Evolutionary conservation across 2,888 invertebrate genomes (phyloP).

Genomic region (Rhorus exstirpatorius): DNA sequence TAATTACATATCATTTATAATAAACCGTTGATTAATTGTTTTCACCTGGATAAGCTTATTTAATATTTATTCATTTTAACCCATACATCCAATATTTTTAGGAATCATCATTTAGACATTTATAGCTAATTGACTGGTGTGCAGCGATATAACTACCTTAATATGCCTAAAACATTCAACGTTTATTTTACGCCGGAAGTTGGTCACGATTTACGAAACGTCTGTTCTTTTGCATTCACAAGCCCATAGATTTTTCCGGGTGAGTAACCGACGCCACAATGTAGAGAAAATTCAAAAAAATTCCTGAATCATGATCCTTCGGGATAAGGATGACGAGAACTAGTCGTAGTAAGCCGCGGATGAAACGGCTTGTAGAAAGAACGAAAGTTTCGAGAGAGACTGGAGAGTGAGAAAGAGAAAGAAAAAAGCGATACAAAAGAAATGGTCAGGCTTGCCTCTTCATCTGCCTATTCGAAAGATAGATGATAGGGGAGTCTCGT

Average conservation of each 20-base stretch:
- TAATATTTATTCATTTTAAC: too few relatives aligned
- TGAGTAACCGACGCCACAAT: conserved; percentile 53
- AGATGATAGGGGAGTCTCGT: conserved; percentile 71
- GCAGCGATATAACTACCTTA: not conserved
- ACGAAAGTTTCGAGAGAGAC: conserved; percentile 40
- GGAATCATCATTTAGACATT: too few relatives aligned
- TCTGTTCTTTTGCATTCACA: conserved; percentile 22
- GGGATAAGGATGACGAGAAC: conserved; percentile 67
- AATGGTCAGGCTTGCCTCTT: conserved; percentile 70
- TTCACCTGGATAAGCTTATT: too few relatives aligned
- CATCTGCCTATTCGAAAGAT: conserved; percentile 73
- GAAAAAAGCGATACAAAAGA: conserved; percentile 69
- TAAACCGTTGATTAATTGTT: too few relatives aligned
- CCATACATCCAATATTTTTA: too few relatives aligned
- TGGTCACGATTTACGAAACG: conserved; percentile 30
- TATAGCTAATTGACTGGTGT: too few relatives aligned
- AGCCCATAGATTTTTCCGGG: conserved; percentile 43
- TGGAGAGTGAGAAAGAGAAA: conserved; percentile 45
- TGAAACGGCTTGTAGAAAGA: conserved; percentile 68
- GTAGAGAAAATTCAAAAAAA: conserved; percentile 76
- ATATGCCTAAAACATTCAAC: not conserved
- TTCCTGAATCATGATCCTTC: conserved; percentile 70
- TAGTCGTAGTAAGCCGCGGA: conserved; percentile 61
- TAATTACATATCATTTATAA: too few relatives aligned
- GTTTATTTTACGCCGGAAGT: conserved; percentile 36